Base-by-base conservation (phyloP, 2,888 invertebrate genomes). In the Dendrolimus houi region DNA sequence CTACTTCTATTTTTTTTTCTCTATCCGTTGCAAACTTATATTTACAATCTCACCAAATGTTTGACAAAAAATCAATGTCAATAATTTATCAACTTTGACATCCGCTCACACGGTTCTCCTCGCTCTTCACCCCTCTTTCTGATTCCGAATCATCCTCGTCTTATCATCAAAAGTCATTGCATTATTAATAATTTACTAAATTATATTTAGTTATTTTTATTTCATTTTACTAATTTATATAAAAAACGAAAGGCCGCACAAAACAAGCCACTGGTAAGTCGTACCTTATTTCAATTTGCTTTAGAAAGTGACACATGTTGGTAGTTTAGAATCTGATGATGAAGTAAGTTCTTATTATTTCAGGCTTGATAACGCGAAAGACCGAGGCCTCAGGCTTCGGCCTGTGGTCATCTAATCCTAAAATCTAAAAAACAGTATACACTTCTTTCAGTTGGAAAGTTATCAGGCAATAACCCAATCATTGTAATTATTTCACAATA, bases 351-450 rank as follows among this genome's bases (percentile, higher is more conserved):
- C 61, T 59, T 70, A 68, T 70, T 56, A 52, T 81, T 82, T 64
- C 80, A 83, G 83, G 74, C 68, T 68, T 67, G 65, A 67, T 69
- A 64, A 65, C 64, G 64, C 58, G 55, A 58, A 65, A 62, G 61
- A 61, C 60, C 61, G 58, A 63, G 82, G 74, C 85, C 85, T 72
- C 79, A 75, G 89, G 88, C 87, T 82, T 85, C 85, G 87, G 89
- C 88, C 88, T 86, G 82, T 72, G 81, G 88, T 79, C 80, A 67
- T 62, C 62, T 62, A 60, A 64, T 63, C 64, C 59, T 62, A 6
- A 29, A 29, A 29, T 29, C 64, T 60, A 60, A 66, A 66, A 70
- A 61, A 59, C 57, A 58, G 57, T 52, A 13, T 29, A 29, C 6
- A 29, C 29, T 29, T 52, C 7, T 52, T 52, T 52, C 29, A 53